A percentile compares a stretch with the other conserved stretches of the same genome.
Conservation (phyloP, 2,113 vertebrate species). For the Leucosticte australis region DNA sequence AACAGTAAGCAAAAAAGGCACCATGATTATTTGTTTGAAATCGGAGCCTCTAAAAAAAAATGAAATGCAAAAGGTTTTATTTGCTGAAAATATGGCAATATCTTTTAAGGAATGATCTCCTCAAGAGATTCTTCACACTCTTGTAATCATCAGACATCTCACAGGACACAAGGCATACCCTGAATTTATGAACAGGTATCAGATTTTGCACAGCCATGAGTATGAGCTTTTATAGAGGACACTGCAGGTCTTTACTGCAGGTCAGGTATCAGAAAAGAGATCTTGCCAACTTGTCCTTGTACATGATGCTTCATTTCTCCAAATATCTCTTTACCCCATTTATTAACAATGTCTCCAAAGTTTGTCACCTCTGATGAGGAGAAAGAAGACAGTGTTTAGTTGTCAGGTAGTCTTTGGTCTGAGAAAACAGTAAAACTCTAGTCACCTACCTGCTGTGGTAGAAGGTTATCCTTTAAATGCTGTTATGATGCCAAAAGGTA, state of each 20-base stretch:
- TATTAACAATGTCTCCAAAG: not conserved
- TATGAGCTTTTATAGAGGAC: not conserved
- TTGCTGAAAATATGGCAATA: not conserved
- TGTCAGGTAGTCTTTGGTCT: not conserved
- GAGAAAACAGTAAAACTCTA: not conserved
- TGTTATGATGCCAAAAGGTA: not conserved
- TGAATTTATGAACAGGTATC: not conserved
- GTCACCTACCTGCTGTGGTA: not conserved
- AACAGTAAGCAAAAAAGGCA: not conserved
- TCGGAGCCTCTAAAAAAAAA: not conserved
- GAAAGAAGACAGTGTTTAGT: not conserved
- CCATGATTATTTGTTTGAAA: not conserved
- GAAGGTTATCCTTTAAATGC: not conserved
- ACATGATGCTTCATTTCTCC: not conserved
- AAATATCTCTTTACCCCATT: not conserved
- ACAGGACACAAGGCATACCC: not conserved
- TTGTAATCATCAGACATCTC: not conserved
- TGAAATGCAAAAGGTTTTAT: not conserved
- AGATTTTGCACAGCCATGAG: not conserved
- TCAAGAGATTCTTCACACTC: not conserved
- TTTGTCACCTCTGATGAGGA: not conserved
- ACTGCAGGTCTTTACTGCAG: not conserved
- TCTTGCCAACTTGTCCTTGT: not conserved
- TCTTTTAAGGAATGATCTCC: not conserved
- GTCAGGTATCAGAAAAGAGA: not conserved